These are phyloP conservation scores for Ennomos quercinarius DNA, from an alignment of 2,888 invertebrate genomes.

Conservation along the genomic window DNA sequence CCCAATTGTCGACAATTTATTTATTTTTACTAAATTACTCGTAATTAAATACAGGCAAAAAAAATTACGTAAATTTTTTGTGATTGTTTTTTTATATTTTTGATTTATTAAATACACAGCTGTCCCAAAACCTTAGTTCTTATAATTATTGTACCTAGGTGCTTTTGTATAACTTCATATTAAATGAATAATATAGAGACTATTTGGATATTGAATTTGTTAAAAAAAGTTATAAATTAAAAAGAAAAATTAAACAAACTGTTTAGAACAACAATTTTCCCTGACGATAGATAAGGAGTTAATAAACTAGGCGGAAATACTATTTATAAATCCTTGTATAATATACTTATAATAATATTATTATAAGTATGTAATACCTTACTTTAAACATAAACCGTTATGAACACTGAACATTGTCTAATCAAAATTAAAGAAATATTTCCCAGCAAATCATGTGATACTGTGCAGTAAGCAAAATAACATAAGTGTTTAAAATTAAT, in stretches of 20 bases:
- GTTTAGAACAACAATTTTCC: too few relatives aligned
- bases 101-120: constrained; percentile 45
- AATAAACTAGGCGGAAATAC: constrained; percentile 37
- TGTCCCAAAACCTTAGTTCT: constrained; percentile 24
- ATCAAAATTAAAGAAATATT: constrained; percentile 30
- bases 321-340: constrained; percentile 18
- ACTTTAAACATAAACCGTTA: not conserved
- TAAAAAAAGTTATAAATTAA: constrained; percentile 26
- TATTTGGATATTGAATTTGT: not conserved
- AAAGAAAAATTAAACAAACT: constrained; percentile 32
- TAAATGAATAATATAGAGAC: not conserved
- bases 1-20: constrained; percentile 35
- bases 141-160: constrained; percentile 76
- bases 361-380: constrained; percentile 1
- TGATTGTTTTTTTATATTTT: constrained; percentile 22
- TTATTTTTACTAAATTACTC: constrained; percentile 46
- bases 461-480: not conserved
- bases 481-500: constrained; percentile 44
- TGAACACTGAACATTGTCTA: not conserved
- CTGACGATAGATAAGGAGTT: constrained; percentile 7
- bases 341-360: too few relatives aligned
- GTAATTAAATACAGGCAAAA: constrained; percentile 15
- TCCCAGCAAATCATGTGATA: constrained; percentile 25
- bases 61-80: constrained; percentile 7
- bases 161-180: constrained; percentile 51